Percentiles rank a stretch among this genome's conserved stretches.
Evolutionary conservation across 2,888 invertebrate species (phyloP).

Genomic region (Hydraecia micacea): DNA sequence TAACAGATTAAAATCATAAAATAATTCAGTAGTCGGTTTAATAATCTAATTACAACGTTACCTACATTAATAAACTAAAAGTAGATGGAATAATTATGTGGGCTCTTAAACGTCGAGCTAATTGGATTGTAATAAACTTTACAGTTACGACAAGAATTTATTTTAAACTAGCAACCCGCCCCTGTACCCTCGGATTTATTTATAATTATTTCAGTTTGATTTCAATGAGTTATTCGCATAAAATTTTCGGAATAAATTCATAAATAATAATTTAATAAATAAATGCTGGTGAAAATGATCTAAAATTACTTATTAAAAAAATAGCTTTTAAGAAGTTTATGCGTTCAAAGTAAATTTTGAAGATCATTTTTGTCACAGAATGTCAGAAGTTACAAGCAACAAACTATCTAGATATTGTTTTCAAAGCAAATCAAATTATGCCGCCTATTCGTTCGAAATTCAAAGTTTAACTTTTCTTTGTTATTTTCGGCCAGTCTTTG

Average conservation of each 20-base stretch:
- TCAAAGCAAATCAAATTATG: background rate
- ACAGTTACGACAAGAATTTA: background rate
- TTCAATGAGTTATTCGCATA: background rate
- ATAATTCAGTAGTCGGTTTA: background rate
- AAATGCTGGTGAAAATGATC: no score
- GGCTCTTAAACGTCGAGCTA: background rate
- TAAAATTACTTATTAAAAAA: no score
- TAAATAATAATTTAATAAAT: no score
- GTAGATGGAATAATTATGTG: background rate
- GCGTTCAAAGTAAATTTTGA: no score
- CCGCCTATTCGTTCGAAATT: background rate
- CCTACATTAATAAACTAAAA: background rate
- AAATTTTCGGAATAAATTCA: background rate
- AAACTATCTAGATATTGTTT: no score
- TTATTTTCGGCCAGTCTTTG: background rate
- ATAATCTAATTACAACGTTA: conserved; percentile 10
- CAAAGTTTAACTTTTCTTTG: background rate
- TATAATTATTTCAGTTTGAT: background rate
- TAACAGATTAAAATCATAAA: background rate
- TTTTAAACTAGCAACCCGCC: background rate
- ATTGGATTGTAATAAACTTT: conserved; percentile 17
- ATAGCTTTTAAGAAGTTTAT: no score
- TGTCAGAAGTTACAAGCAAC: background rate
- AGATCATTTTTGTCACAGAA: background rate
- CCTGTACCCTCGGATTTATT: background rate